Conservation (phyloP, 2,113 vertebrate genomes). For the Nanorana parkeri region DNA sequence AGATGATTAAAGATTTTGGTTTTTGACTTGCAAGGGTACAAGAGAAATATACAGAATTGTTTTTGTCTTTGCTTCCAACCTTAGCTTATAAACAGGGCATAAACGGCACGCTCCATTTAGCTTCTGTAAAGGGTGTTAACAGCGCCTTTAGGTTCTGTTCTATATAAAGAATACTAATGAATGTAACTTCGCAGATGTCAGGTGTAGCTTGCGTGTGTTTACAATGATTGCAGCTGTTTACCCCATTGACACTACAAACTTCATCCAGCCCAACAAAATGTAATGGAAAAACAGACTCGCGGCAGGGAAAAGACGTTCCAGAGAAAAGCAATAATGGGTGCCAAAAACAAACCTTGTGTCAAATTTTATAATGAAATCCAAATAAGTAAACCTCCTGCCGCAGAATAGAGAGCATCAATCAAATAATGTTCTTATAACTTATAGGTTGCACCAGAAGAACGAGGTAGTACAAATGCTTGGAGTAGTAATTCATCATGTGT, state of each 20-base stretch:
- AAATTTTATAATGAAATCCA: slow-evolving; percentile 1
- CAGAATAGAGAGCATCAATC: background rate
- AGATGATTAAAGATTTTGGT: too few relatives aligned
- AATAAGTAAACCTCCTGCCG: background rate
- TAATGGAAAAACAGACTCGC: background rate
- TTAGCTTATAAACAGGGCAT: background rate
- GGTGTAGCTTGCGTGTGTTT: slow-evolving; percentile 4
- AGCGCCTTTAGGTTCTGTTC: slow-evolving; percentile 2
- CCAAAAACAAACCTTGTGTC: background rate
- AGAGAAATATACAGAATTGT: too few relatives aligned
- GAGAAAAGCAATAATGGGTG: background rate
- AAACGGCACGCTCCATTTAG: background rate
- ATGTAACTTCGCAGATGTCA: background rate
- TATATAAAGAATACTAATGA: background rate
- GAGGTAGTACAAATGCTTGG: background rate
- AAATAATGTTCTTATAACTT: background rate
- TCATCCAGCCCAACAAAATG: background rate
- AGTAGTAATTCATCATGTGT: background rate
- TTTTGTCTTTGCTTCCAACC: background rate
- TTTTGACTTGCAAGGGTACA: too few relatives aligned
- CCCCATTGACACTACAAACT: background rate
- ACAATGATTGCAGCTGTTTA: background rate
- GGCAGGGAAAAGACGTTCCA: background rate
- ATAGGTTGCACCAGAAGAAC: background rate
- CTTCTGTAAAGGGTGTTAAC: background rate